Conservation (phyloP, 2,888 invertebrate genomes). For the Cantharis rustica region DNA sequence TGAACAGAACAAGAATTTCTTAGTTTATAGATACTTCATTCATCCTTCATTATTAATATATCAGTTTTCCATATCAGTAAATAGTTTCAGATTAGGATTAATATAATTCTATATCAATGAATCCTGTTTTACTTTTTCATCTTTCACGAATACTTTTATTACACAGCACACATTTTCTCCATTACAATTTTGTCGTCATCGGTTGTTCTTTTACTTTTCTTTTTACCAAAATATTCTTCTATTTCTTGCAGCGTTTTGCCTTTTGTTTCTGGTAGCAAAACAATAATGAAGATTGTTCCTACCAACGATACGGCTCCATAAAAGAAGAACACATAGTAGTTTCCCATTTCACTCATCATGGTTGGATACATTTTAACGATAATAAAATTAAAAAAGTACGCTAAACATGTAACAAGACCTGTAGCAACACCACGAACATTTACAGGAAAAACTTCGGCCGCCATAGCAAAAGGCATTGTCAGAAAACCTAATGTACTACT, state of each 20-base stretch:
- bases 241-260: slow-evolving; percentile 60
- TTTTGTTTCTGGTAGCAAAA: slow-evolving; percentile 61
- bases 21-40: background rate
- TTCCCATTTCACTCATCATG: slow-evolving; percentile 53
- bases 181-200: background rate
- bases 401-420: slow-evolving; percentile 57
- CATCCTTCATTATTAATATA: background rate
- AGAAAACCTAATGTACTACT: slow-evolving; percentile 61
- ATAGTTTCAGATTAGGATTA: background rate
- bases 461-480: slow-evolving; percentile 63
- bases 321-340: slow-evolving; percentile 59
- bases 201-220: slow-evolving; percentile 24
- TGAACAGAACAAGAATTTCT: background rate
- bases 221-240: slow-evolving; percentile 54
- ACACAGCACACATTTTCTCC: background rate
- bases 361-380: slow-evolving; percentile 59
- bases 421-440: slow-evolving; percentile 60
- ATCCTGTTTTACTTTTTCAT: background rate
- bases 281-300: slow-evolving; percentile 58
- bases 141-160: background rate
- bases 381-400: slow-evolving; percentile 60
- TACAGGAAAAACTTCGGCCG: slow-evolving; percentile 62
- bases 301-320: slow-evolving; percentile 56
- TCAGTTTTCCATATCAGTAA: background rate
- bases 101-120: background rate